These are phyloP conservation scores for Apostichopus japonicus DNA, from an alignment of 35 echinoderm and acorn worm species.

Conservation along the genomic window DNA sequence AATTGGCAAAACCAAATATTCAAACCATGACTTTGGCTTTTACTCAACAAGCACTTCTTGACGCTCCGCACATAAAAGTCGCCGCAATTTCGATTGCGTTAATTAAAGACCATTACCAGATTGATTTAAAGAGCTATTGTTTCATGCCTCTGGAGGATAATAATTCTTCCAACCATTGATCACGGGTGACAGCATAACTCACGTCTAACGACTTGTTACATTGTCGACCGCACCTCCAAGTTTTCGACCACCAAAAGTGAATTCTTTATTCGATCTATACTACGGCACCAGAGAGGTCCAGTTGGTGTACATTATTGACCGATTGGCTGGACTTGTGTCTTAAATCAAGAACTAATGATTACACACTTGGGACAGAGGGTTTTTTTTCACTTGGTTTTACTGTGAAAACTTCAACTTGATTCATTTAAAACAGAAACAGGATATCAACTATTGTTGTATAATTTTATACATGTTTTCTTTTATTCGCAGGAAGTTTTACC, in stretches of 20 bases:
- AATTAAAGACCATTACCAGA: conserved; percentile 3
- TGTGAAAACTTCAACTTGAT: neutral
- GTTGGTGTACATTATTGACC: neutral
- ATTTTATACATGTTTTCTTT: too few relatives aligned
- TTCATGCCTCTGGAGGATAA: neutral
- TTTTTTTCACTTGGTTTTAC: neutral
- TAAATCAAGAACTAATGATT: neutral
- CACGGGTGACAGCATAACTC: neutral
- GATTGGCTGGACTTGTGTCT: neutral
- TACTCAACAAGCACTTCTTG: too few relatives aligned
- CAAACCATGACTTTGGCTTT: too few relatives aligned
- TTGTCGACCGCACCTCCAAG: neutral
- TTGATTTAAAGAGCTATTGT: neutral
- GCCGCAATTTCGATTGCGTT: neutral
- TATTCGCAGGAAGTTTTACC: too few relatives aligned
- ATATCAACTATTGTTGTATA: too few relatives aligned
- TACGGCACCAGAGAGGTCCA: neutral
- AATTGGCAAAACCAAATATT: too few relatives aligned
- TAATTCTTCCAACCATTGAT: neutral
- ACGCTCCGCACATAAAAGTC: too few relatives aligned
- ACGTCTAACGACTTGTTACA: neutral
- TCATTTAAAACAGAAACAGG: too few relatives aligned
- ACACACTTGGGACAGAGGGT: neutral
- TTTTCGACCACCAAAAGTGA: conserved; percentile 13
- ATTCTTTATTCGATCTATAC: neutral